Conservation (phyloP, 2,797 vertebrate species). For the Linurgus olivaceus region DNA sequence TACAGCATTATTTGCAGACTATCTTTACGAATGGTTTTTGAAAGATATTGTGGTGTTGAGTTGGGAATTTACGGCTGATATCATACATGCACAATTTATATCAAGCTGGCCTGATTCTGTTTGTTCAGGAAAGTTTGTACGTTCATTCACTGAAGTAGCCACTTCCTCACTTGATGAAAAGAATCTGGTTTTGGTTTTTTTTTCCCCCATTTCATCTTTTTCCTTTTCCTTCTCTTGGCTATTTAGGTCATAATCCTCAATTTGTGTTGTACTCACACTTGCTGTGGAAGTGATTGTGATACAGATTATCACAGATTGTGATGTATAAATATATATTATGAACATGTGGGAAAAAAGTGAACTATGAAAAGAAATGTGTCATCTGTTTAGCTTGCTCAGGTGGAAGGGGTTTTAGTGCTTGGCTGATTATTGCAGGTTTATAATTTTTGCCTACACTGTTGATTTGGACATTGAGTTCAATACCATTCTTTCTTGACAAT, state of each 20-base stretch:
- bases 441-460: neutral
- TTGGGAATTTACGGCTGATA: neutral
- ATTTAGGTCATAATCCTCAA: conserved; percentile 11
- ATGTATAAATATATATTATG: conserved; percentile 33
- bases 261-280: conserved; percentile 23
- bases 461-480: neutral
- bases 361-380: conserved; percentile 13
- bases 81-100: neutral
- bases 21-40: neutral
- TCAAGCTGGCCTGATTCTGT: neutral
- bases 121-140: neutral
- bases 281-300: neutral
- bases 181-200: neutral
- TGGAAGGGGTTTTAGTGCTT: neutral
- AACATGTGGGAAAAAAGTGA: neutral
- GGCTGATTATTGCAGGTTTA: neutral
- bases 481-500: neutral
- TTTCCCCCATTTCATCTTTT: neutral
- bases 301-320: neutral
- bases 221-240: neutral
- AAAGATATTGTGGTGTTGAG: neutral
- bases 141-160: neutral
- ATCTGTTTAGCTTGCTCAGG: conserved; percentile 1
- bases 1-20: neutral
- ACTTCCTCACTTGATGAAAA: neutral